phyloP scores from a whole-genome alignment of 2,113 vertebrate genomes.

The Pelecanus crispus region DNA sequence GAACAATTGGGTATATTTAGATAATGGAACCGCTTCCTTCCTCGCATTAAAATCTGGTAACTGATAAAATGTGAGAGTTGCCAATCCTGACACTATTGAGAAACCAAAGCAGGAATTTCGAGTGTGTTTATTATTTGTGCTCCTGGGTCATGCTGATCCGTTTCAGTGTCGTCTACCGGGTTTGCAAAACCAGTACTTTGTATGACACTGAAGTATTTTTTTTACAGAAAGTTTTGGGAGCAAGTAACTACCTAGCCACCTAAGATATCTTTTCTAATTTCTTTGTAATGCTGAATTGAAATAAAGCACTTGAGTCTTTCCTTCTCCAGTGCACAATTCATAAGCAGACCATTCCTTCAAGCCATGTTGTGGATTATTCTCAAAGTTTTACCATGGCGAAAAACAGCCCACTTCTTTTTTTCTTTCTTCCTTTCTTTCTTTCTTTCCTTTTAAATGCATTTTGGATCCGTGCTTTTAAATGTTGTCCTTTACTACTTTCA shows the following conservation, averaged over 20 bases:
- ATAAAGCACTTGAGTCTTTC: background rate
- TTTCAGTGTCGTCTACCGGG: background rate
- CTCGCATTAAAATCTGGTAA: constrained; percentile 80
- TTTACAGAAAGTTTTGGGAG: background rate
- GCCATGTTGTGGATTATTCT: background rate
- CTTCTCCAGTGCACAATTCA: background rate
- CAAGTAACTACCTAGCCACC: background rate
- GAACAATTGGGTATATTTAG: constrained; percentile 85
- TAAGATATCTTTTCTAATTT: background rate
- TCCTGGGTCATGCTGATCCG: background rate
- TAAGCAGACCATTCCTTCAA: background rate
- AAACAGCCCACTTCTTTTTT: background rate
- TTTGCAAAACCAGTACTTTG: constrained; percentile 24
- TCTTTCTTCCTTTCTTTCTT: background rate
- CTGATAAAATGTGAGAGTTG: constrained; percentile 74
- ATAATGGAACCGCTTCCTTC: constrained; percentile 82
- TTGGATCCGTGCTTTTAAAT: background rate
- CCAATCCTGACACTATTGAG: constrained; percentile 50
- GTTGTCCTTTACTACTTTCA: background rate
- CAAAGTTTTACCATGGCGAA: background rate
- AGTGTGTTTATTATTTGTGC: constrained; percentile 33
- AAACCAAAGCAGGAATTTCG: constrained; percentile 54
- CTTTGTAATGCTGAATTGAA: background rate
- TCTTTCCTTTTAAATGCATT: background rate
- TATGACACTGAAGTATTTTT: background rate